Conservation (phyloP, 2,888 invertebrate species). For the Eremobia ochroleuca region DNA sequence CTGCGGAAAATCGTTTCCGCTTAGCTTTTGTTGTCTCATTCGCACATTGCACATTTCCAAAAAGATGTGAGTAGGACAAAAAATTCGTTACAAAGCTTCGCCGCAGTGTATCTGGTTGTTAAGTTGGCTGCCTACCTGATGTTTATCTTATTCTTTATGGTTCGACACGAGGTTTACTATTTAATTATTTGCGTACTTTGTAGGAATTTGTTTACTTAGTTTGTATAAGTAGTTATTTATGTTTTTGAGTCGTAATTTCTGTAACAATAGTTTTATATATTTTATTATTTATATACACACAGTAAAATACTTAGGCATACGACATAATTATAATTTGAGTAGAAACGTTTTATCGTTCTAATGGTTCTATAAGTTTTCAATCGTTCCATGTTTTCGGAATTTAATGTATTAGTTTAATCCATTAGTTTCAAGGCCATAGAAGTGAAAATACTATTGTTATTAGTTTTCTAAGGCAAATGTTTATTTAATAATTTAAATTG, state of each 20-base stretch:
- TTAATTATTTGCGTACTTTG: constrained; percentile 6
- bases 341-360: constrained; percentile 5
- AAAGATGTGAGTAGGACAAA: constrained; percentile 25
- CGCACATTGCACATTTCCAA: constrained; percentile 14
- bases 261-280: constrained; percentile 5
- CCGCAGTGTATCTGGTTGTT: constrained; percentile 25
- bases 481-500: background rate
- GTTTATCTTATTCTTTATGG: constrained; percentile 27
- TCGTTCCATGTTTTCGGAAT: background rate
- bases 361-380: constrained; percentile 5
- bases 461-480: background rate
- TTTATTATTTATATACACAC: background rate
- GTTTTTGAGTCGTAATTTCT: background rate
- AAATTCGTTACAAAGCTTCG: constrained; percentile 1
- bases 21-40: constrained; percentile 25
- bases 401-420: constrained; percentile 17
- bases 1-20: constrained; percentile 20
- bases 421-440: background rate
- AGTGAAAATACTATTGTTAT: background rate
- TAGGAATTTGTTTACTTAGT: background rate
- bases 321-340: background rate
- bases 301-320: background rate
- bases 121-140: constrained; percentile 11
- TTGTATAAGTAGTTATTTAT: background rate
- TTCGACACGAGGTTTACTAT: background rate